Evolutionary conservation across 1,140 invertebrate species (phyloP).

Genomic region (Sinella curviseta): DNA sequence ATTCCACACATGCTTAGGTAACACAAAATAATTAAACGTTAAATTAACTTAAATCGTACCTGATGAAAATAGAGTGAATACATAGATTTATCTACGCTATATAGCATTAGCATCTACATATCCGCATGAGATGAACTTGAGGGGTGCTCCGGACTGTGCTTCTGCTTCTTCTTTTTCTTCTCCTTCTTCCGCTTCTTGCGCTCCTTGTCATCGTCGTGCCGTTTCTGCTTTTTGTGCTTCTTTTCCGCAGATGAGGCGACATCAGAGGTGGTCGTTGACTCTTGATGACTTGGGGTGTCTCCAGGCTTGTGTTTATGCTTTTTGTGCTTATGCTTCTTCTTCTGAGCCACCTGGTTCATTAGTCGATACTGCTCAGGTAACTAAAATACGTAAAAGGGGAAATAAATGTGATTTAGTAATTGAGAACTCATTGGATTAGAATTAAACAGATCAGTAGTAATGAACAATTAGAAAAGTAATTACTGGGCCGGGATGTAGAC

Average conservation of each 20-base stretch:
- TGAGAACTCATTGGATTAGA: constrained; percentile 23
- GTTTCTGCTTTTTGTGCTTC: constrained; percentile 93
- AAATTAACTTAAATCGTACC: too few relatives aligned
- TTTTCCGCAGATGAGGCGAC: constrained; percentile 66
- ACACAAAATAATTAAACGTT: too few relatives aligned
- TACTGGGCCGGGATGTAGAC: constrained; percentile 92
- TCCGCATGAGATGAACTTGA: constrained; percentile 15
- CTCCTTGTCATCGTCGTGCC: constrained; percentile 91
- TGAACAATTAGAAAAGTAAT: too few relatives aligned
- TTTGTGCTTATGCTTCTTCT: constrained; percentile 93
- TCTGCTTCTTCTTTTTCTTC: constrained; percentile 86
- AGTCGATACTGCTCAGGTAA: constrained; percentile 94
- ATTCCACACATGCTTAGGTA: too few relatives aligned
- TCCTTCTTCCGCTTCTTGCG: constrained; percentile 93
- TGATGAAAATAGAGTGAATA: too few relatives aligned
- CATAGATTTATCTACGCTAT: too few relatives aligned
- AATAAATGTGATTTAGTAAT: too few relatives aligned
- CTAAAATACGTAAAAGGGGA: constrained; percentile 57
- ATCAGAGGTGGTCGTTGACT: constrained; percentile 42
- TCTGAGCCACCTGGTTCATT: constrained; percentile 84
- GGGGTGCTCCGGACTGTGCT: constrained; percentile 85
- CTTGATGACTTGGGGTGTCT: constrained; percentile 64
- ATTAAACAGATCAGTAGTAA: background rate
- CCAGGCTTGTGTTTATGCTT: constrained; percentile 90
- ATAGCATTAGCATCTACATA: too few relatives aligned